Evolutionary conservation across 2,888 invertebrate species (phyloP).

Genomic region (Thymelicus sylvestris): DNA sequence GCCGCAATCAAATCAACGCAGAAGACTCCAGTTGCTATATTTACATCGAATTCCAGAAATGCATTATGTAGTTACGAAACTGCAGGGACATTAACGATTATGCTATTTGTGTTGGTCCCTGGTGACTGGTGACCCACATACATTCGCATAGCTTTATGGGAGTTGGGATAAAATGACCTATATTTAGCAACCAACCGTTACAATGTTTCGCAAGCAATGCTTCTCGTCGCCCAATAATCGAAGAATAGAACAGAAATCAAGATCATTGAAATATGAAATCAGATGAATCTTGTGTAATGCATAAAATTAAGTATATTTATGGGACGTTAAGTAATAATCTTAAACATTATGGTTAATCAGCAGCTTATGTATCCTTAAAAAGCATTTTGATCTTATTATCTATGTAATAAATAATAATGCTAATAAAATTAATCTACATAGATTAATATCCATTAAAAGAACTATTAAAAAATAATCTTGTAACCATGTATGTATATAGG

Average conservation of each 20-base stretch:
- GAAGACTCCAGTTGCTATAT: constrained; percentile 46
- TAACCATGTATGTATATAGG: background rate
- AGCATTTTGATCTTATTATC: too few relatives aligned
- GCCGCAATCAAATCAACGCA: constrained; percentile 46
- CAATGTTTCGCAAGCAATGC: constrained; percentile 62
- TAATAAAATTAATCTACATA: too few relatives aligned
- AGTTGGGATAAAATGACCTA: constrained; percentile 65
- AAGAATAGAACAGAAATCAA: background rate
- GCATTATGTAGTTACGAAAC: constrained; percentile 55
- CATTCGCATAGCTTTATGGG: constrained; percentile 67
- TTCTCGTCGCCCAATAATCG: constrained; percentile 39
- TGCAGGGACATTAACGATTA: constrained; percentile 66
- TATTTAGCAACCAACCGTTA: constrained; percentile 67
- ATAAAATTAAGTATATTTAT: too few relatives aligned
- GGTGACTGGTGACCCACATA: constrained; percentile 70
- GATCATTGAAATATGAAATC: too few relatives aligned
- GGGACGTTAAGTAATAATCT: too few relatives aligned
- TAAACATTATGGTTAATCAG: too few relatives aligned
- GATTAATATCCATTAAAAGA: too few relatives aligned
- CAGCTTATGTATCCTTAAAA: too few relatives aligned
- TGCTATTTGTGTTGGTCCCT: constrained; percentile 64
- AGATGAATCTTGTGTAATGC: too few relatives aligned
- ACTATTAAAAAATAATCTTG: too few relatives aligned
- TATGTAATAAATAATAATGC: too few relatives aligned
- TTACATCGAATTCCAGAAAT: constrained; percentile 51